phyloP scores from a whole-genome alignment of 2,888 invertebrate species.

The Anticlea derivata region DNA sequence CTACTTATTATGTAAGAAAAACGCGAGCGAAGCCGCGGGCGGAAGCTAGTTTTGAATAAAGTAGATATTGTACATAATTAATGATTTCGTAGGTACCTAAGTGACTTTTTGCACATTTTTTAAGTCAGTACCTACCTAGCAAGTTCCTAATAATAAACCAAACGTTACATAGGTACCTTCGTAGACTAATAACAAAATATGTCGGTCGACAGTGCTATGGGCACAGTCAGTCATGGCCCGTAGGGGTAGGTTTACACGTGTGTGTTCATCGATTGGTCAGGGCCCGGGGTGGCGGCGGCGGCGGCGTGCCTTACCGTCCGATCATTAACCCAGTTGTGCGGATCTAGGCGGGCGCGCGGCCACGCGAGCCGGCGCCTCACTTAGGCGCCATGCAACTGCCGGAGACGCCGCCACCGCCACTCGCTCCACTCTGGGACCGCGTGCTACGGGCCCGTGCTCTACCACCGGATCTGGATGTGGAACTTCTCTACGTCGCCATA shows the following conservation, averaged over 20 bases:
- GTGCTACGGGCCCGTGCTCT: constrained; percentile 89
- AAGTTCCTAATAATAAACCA: too few species aligned
- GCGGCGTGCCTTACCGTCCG: constrained; percentile 75
- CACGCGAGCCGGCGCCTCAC: constrained; percentile 60
- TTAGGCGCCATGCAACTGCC: constrained; percentile 75
- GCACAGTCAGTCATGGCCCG: constrained; percentile 3
- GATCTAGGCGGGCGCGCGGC: constrained; percentile 75
- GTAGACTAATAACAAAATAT: too few species aligned
- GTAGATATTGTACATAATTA: too few species aligned
- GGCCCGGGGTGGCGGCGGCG: constrained; percentile 63
- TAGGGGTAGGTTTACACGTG: constrained; percentile 39
- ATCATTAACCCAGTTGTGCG: constrained; percentile 82
- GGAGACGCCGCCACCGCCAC: constrained; percentile 76
- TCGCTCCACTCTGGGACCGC: constrained; percentile 92
- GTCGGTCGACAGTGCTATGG: constrained; percentile 9
- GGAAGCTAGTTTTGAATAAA: too few species aligned
- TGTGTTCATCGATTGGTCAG: constrained; percentile 79
- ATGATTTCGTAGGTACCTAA: too few species aligned
- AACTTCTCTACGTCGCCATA: constrained; percentile 88
- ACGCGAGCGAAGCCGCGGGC: too few species aligned
- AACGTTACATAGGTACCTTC: too few species aligned
- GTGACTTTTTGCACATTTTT: too few species aligned
- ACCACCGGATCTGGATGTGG: constrained; percentile 87
- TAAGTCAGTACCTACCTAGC: too few species aligned
- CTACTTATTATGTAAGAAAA: too few species aligned